Percentiles rank a stretch among this genome's conserved stretches.
phyloP scores from a whole-genome alignment of 2,888 invertebrate species.

The Diaprepes abbreviatus region DNA sequence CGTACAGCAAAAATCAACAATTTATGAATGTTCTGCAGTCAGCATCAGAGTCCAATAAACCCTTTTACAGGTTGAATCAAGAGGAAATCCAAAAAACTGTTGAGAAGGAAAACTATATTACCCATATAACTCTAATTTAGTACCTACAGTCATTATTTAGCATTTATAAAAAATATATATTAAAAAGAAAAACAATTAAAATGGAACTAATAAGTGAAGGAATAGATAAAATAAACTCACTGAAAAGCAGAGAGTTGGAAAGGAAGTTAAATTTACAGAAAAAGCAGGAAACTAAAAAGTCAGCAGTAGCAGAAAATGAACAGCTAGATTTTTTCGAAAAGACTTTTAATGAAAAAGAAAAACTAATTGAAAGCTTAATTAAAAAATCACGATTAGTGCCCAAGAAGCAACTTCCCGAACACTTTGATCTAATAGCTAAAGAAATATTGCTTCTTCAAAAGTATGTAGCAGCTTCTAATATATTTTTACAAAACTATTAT shows the following conservation, averaged over 20 bases:
- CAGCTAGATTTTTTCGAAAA: conserved; percentile 80
- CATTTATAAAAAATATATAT: conserved; percentile 36
- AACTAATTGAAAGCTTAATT: conserved; percentile 76
- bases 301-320: conserved; percentile 75
- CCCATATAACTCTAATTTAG: conserved; percentile 30
- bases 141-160: conserved; percentile 51
- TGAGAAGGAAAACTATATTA: conserved; percentile 55
- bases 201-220: conserved; percentile 60
- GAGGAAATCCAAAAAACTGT: conserved; percentile 68
- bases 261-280: conserved; percentile 76
- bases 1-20: conserved; percentile 60
- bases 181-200: conserved; percentile 23
- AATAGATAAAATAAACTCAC: conserved; percentile 67
- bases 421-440: conserved; percentile 79
- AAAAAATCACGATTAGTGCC: conserved; percentile 68
- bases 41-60: conserved; percentile 68
- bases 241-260: conserved; percentile 74
- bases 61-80: conserved; percentile 68
- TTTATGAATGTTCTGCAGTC: conserved; percentile 68
- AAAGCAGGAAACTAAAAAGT: conserved; percentile 75
- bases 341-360: conserved; percentile 77
- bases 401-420: conserved; percentile 70
- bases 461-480: conserved; percentile 83
- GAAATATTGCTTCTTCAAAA: conserved; percentile 83
- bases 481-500: conserved; percentile 86